These are phyloP conservation scores for Timema cristinae DNA, from an alignment of 2,888 invertebrate species.

Conservation along the genomic window DNA sequence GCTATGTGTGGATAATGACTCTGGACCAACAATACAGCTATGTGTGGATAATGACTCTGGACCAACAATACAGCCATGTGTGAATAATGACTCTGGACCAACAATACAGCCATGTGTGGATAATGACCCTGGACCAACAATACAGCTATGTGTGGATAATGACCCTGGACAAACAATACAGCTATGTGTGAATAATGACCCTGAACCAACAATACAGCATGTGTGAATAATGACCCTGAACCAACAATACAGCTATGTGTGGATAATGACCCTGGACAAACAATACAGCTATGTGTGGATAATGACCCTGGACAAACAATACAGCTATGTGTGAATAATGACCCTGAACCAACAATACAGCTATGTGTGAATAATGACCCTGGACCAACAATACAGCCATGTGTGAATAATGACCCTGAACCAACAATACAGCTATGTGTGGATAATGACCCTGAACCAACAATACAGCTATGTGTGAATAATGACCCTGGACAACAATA, in stretches of 20 bases:
- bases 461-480: neutral
- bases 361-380: slow-evolving; percentile 46
- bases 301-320: slow-evolving; percentile 47
- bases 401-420: slow-evolving; percentile 47
- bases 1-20: slow-evolving; percentile 43
- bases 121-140: slow-evolving; percentile 47
- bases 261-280: slow-evolving; percentile 47
- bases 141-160: no score
- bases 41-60: slow-evolving; percentile 47
- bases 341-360: slow-evolving; percentile 46
- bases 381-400: slow-evolving; percentile 28
- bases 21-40: slow-evolving; percentile 39
- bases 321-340: slow-evolving; percentile 32
- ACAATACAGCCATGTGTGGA: neutral
- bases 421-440: neutral
- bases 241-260: neutral
- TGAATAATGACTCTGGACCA: slow-evolving; percentile 47
- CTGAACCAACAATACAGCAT: slow-evolving; percentile 39
- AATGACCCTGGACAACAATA: slow-evolving; percentile 47
- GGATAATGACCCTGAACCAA: slow-evolving; percentile 47
- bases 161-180: slow-evolving; percentile 47
- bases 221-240: slow-evolving; percentile 47
- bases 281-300: neutral
- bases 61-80: slow-evolving; percentile 10
- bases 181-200: slow-evolving; percentile 43